phyloP scores from a whole-genome alignment of 2,888 invertebrate genomes.

The Cephus nigrinus region DNA sequence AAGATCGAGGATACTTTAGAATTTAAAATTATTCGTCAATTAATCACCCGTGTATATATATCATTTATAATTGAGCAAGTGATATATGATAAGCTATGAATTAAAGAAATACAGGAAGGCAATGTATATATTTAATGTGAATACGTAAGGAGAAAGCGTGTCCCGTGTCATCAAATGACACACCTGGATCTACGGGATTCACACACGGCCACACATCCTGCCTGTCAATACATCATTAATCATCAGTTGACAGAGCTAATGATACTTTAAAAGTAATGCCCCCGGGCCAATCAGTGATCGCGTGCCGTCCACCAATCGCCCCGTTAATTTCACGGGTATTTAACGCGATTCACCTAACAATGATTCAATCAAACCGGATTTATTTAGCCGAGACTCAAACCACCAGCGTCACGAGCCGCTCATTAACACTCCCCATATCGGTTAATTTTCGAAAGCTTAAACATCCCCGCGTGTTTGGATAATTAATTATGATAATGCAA shows the following conservation, averaged over 20 bases:
- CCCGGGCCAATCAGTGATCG: conserved; percentile 52
- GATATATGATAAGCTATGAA: background rate
- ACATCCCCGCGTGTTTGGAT: background rate
- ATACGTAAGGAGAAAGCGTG: background rate
- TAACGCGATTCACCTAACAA: conserved; percentile 59
- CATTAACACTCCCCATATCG: conserved; percentile 33
- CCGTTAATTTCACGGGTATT: conserved; percentile 65
- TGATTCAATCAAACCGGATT: conserved; percentile 60
- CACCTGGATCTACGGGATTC: conserved; percentile 15
- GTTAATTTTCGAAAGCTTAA: conserved; percentile 3
- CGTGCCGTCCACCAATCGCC: conserved; percentile 46
- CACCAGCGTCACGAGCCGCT: conserved; percentile 48
- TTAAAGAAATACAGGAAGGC: background rate
- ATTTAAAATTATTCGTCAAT: background rate
- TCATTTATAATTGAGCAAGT: conserved; percentile 3
- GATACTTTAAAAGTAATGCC: conserved; percentile 52
- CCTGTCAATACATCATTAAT: conserved; percentile 51
- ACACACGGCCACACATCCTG: background rate
- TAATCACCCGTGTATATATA: background rate
- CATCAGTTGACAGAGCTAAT: conserved; percentile 42
- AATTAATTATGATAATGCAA: background rate
- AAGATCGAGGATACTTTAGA: background rate
- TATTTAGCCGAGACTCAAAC: conserved; percentile 37
- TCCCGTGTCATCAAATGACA: background rate
- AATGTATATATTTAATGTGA: background rate